These are phyloP conservation scores for Eupeodes corollae DNA, from an alignment of 1,140 invertebrate genomes.

Conservation along the genomic window DNA sequence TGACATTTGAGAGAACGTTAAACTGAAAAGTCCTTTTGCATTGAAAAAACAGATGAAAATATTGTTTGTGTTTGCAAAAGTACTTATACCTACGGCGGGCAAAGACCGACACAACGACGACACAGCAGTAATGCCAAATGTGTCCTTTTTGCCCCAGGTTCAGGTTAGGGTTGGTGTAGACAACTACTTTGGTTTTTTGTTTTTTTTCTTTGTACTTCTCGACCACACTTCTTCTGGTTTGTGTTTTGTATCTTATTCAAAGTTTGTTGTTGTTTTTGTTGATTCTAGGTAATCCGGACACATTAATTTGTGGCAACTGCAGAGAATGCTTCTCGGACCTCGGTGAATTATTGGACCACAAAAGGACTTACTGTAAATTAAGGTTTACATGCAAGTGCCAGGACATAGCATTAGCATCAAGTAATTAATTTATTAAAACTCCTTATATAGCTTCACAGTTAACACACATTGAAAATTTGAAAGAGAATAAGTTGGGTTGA, in stretches of 20 bases:
- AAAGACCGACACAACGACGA: background rate
- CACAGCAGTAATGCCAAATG: too few relatives aligned
- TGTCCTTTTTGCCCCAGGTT: too few relatives aligned
- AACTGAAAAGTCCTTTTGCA: background rate
- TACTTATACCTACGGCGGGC: background rate
- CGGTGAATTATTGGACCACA: constrained; percentile 73
- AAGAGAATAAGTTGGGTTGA: too few relatives aligned
- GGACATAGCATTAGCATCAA: constrained; percentile 37
- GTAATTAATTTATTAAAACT: constrained; percentile 20
- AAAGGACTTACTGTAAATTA: constrained; percentile 73
- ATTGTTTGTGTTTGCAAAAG: too few relatives aligned
- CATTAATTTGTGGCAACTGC: constrained; percentile 81
- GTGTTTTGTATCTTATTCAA: background rate
- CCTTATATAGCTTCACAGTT: too few relatives aligned
- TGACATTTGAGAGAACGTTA: background rate
- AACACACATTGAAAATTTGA: too few relatives aligned
- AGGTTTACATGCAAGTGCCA: constrained; percentile 76
- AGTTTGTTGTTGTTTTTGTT: background rate
- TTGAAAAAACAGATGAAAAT: background rate
- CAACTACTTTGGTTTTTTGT: too few relatives aligned
- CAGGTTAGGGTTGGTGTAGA: too few relatives aligned
- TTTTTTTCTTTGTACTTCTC: too few relatives aligned
- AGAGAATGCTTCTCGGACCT: constrained; percentile 72
- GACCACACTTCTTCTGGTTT: background rate
- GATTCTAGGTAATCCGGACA: constrained; percentile 67